phyloP scores from a whole-genome alignment of 2,888 invertebrate genomes.

The Thyatira batis region DNA sequence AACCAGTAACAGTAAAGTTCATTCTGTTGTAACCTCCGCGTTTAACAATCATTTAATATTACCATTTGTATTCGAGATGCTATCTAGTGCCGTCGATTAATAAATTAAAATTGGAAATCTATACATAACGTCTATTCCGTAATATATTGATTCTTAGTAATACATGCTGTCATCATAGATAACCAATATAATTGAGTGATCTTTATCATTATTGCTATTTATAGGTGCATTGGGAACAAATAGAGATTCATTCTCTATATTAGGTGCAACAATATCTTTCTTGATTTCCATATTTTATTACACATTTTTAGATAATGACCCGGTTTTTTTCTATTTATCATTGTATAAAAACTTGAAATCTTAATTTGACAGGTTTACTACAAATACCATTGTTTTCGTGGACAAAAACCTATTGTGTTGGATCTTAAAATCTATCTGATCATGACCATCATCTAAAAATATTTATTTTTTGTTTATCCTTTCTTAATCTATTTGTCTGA shows the following conservation, averaged over 20 bases:
- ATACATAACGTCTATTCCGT: neutral
- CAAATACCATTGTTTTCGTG: neutral
- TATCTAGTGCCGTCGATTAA: neutral
- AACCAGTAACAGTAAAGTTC: constrained; percentile 24
- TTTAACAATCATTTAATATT: constrained; percentile 12
- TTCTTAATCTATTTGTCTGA: too few species aligned
- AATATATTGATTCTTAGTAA: neutral
- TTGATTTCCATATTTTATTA: too few species aligned
- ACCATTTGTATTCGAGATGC: neutral
- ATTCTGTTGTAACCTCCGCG: constrained; percentile 12
- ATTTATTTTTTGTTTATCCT: too few species aligned
- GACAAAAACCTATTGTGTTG: neutral
- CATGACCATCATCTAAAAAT: too few species aligned
- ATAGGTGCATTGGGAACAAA: neutral
- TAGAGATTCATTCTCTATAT: neutral
- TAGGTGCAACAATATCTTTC: neutral
- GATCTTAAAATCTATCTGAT: too few species aligned
- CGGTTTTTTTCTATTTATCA: too few species aligned
- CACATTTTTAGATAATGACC: too few species aligned
- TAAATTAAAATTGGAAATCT: neutral
- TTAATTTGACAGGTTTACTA: neutral
- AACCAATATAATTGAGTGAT: neutral
- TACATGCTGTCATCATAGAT: neutral
- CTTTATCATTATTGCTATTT: neutral
- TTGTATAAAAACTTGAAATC: neutral